Conservation (phyloP, 2,113 vertebrate species). For the Rana temporaria region DNA sequence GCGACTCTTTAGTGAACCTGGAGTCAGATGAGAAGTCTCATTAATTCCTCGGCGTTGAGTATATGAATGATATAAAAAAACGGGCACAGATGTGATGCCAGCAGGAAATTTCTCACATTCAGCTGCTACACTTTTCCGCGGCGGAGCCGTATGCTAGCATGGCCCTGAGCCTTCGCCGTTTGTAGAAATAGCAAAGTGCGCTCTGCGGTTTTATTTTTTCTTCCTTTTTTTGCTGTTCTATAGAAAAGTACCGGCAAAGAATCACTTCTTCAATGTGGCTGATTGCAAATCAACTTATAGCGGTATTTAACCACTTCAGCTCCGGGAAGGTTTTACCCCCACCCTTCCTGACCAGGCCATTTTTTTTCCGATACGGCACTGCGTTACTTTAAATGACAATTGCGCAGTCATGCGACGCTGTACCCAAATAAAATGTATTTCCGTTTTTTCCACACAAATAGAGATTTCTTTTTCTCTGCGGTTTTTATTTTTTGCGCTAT, state of each 20-base stretch:
- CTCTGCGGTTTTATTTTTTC: neutral
- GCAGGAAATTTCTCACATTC: slow-evolving; percentile 46
- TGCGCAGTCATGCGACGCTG: too few relatives aligned
- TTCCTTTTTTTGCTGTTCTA: slow-evolving; percentile 1
- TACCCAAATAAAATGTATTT: too few relatives aligned
- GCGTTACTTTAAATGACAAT: too few relatives aligned
- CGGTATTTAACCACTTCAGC: too few relatives aligned
- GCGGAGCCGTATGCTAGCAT: slow-evolving; percentile 2
- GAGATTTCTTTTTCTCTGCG: too few relatives aligned
- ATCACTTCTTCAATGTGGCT: too few relatives aligned
- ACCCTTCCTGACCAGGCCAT: too few relatives aligned
- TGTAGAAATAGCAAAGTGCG: slow-evolving; percentile 3
- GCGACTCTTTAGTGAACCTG: slow-evolving; percentile 14
- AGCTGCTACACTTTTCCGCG: slow-evolving; percentile 36
- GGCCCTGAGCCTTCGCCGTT: neutral
- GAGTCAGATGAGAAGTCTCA: slow-evolving; percentile 40
- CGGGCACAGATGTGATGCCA: slow-evolving; percentile 31
- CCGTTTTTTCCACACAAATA: too few relatives aligned
- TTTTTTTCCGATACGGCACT: too few relatives aligned
- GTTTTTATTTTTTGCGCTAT: too few relatives aligned
- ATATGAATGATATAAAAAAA: slow-evolving; percentile 33
- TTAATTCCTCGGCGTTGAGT: slow-evolving; percentile 40
- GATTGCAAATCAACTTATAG: neutral
- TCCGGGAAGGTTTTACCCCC: too few relatives aligned
- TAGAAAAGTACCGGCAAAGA: too few relatives aligned